Base-by-base conservation (phyloP, 1,140 invertebrate species). In the Helicoverpa zea region DNA sequence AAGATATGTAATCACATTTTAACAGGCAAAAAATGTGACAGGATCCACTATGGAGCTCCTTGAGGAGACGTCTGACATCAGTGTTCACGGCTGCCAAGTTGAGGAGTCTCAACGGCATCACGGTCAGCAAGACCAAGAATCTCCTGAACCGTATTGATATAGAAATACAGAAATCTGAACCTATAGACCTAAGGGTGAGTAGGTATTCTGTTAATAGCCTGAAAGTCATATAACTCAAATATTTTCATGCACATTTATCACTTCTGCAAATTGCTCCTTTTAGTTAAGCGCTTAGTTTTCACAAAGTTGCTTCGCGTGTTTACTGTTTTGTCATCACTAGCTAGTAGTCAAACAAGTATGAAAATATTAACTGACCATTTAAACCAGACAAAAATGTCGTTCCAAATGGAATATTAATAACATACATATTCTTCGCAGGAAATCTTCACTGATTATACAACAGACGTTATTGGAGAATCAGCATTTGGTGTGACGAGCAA, bases 401-500 rank as follows among this genome's bases (percentile, higher is more conserved):
- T 23, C 1, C 23, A 23, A 23, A 23, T 23, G 23, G 35, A 35
- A 35, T 35, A 7, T 35, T 35, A 14, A 13, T 1, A 35, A 35
- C 23, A 63, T 14, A 35, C 14, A 11, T 47, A 7, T 23, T 43
- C 54, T 52, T 79, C 68, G 64, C 88, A 95, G 86, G 87, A 89
- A 68, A 18, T 95, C 1, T 85, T 93, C 35, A 85, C 89, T 0
- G 93, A 95, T 58, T 96, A 93, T 80, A 94, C 95, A 0, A 96
- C 95, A 0, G 96, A 96, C 79, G 91, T 96, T 0, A 96, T 96
- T 66, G 96, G 95, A 0, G 94, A 94, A 0, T 94, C 93, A 29
- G 95, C 95, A 0, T 96, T 97, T 87, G 96, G 96, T 1, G 82
- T 97, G 7, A 86, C 95, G 29, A 80, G 86, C 18, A 72, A 91